Conservation (phyloP, 2,888 invertebrate genomes). For the Syritta pipiens region DNA sequence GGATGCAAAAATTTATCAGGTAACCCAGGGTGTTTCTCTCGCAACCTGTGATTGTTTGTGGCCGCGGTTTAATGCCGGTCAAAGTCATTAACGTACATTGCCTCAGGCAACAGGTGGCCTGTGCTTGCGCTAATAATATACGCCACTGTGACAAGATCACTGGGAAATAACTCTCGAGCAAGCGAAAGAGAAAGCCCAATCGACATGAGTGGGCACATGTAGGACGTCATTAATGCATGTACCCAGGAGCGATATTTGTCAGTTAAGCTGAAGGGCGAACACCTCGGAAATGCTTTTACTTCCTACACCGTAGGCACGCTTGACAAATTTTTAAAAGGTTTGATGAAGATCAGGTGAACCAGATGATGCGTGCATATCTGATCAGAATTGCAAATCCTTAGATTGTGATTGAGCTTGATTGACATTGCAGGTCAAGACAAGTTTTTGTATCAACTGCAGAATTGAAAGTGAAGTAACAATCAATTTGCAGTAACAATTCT, state of each 20-base stretch:
- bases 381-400: slow-evolving; percentile 52
- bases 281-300: slow-evolving; percentile 8
- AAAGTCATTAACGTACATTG: slow-evolving; percentile 33
- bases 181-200: neutral
- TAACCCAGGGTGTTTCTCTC: slow-evolving; percentile 2
- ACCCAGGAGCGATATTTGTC: slow-evolving; percentile 17
- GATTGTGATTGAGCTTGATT: slow-evolving; percentile 37
- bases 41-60: slow-evolving; percentile 2
- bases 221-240: slow-evolving; percentile 10
- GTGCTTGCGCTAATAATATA: neutral
- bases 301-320: too few species aligned
- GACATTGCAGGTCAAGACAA: slow-evolving; percentile 12
- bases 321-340: too few species aligned
- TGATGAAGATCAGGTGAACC: neutral
- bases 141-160: neutral
- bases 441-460: neutral
- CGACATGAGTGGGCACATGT: neutral
- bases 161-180: neutral
- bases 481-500: too few species aligned
- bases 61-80: slow-evolving; percentile 12
- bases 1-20: slow-evolving; percentile 1
- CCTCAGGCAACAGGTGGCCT: slow-evolving; percentile 8
- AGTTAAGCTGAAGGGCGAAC: neutral
- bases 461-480: too few species aligned
- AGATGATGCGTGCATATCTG: neutral